Percentiles rank a stretch among this genome's conserved stretches.
Conservation (phyloP, 1,140 invertebrate genomes). For the Xylocopa sonorina region DNA sequence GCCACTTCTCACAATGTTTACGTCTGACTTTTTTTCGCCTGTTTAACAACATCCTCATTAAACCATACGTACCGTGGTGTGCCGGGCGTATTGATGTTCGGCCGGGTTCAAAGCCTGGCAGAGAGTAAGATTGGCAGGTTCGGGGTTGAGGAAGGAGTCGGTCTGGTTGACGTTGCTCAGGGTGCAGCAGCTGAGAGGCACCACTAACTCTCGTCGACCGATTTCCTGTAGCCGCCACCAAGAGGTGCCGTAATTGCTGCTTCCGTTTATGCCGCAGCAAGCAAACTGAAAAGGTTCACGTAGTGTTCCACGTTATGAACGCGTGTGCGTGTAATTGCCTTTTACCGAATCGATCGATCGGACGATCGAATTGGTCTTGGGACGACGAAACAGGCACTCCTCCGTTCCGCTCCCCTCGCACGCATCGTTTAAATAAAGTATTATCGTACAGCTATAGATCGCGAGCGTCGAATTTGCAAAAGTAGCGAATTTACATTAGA, state of each 20-base stretch:
- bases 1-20: background rate
- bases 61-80: slow-evolving; percentile 82
- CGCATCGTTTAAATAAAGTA: no score
- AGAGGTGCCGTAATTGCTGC: slow-evolving; percentile 91
- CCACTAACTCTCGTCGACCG: slow-evolving; percentile 86
- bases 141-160: slow-evolving; percentile 88
- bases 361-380: background rate
- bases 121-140: slow-evolving; percentile 86
- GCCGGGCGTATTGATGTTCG: slow-evolving; percentile 84
- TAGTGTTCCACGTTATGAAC: slow-evolving; percentile 9
- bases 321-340: slow-evolving; percentile 8
- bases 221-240: slow-evolving; percentile 89
- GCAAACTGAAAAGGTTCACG: slow-evolving; percentile 83
- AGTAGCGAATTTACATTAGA: no score
- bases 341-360: background rate
- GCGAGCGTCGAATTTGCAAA: no score
- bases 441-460: no score
- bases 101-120: slow-evolving; percentile 87
- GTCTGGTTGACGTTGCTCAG: slow-evolving; percentile 84
- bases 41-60: slow-evolving; percentile 60
- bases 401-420: no score
- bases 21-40: background rate
- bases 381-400: background rate
- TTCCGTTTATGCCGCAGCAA: slow-evolving; percentile 91
- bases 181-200: slow-evolving; percentile 91